Base-by-base conservation (phyloP, 1,140 invertebrate genomes). In the Drosophila baimaii region DNA sequence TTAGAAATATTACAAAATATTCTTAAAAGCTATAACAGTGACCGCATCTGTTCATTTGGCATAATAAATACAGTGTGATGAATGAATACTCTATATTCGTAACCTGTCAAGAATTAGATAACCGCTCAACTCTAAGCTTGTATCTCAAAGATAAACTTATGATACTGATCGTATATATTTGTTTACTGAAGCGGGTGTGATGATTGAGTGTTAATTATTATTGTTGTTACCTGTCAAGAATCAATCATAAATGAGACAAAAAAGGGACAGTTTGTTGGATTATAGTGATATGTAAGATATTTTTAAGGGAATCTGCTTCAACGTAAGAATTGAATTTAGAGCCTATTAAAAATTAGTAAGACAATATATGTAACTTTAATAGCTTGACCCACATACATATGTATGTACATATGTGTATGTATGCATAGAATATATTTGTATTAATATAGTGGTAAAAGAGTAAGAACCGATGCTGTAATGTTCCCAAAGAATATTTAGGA, bases 121-220 rank as follows among this genome's bases (percentile, higher is more conserved):
- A 19, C 7, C 3, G 7, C 12, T 7, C 15, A 52, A 21, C 17
- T 33, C 17, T 33, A 21, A 21, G 29, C 29, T 33, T 15, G 29
- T 52, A 52, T 52, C 49, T 52, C 17, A 52, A 33, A 52, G 29
- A 52, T 52, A 33, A 7, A 33, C 12, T 21, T 33, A 33, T 15
- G 29, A 21, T 15, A 21, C 27, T 29, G 5, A 31, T 8, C 12
- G 17, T 13, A 7, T 5, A 52, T 33, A n/a, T 33, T 33, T 52
- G 12, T 5, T 3, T 21, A 5, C 29, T 9, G 7, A 52, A 15
- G 2, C 13, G 17, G 2, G 1, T 13, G 12, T 33, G 12, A 33
- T 52, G 19, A 33, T 21, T 52, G 27, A 52, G 27, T 51, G 27
- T 31, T 19, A 0, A 19, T 31, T 31, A 12, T 5, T n/a, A 7